These are phyloP conservation scores for Chydorus sphaericus DNA, from an alignment of 2,888 invertebrate species.

Conservation along the genomic window DNA sequence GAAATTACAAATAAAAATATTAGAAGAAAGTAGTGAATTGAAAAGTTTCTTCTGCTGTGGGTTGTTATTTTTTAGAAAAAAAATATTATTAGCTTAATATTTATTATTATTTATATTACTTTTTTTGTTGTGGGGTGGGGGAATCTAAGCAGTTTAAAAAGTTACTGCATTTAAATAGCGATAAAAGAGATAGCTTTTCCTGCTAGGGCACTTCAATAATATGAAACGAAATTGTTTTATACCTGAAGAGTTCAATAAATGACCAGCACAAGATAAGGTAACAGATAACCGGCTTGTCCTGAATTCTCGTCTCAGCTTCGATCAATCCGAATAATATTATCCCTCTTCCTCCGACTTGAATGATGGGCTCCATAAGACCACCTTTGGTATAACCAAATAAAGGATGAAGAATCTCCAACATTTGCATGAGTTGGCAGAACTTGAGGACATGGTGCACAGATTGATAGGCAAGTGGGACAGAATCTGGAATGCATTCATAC, in stretches of 20 bases:
- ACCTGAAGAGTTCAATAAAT: slow-evolving; percentile 67
- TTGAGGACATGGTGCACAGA: slow-evolving; percentile 61
- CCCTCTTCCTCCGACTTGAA: slow-evolving; percentile 66
- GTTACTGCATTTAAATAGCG: no score
- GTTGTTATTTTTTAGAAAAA: no score
- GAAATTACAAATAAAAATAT: no score
- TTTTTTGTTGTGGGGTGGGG: no score
- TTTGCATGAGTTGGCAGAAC: slow-evolving; percentile 66
- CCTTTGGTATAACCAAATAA: slow-evolving; percentile 76
- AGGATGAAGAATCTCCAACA: slow-evolving; percentile 78
- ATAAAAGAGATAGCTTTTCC: no score
- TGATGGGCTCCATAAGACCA: slow-evolving; percentile 48
- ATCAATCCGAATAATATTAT: slow-evolving; percentile 69
- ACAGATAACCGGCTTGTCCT: slow-evolving; percentile 70
- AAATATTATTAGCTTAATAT: no score
- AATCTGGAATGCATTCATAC: slow-evolving; percentile 30
- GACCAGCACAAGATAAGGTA: slow-evolving; percentile 77
- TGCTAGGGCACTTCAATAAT: no score
- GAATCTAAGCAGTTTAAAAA: no score
- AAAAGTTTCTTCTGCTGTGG: no score
- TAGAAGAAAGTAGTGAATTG: no score
- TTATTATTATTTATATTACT: no score
- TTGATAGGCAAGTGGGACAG: slow-evolving; percentile 51
- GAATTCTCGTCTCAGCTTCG: slow-evolving; percentile 70
- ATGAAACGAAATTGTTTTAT: slow-evolving; percentile 12